These are phyloP conservation scores for Meda fulgida DNA, from an alignment of 2,797 vertebrate genomes.

Conservation along the genomic window DNA sequence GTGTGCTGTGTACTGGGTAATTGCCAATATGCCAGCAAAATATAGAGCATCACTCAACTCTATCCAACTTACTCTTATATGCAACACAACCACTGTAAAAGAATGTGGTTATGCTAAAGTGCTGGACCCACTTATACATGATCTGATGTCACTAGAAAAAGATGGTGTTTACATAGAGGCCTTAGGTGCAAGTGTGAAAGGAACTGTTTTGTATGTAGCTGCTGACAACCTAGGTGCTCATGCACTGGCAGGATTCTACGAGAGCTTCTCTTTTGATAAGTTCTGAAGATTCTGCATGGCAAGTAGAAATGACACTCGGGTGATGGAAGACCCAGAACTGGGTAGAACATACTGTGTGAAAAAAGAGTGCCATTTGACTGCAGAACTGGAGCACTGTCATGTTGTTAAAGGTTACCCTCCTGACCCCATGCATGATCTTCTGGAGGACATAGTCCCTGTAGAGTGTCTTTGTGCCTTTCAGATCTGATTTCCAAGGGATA, in stretches of 20 bases:
- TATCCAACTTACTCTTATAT: conserved; percentile 15
- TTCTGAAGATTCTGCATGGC: conserved; percentile 7
- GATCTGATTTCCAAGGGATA: neutral
- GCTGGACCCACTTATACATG: neutral
- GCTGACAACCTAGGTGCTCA: conserved; percentile 19
- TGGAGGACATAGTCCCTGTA: neutral
- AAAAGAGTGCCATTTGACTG: neutral
- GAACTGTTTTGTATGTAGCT: conserved; percentile 13
- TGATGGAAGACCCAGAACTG: neutral
- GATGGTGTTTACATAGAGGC: conserved; percentile 10
- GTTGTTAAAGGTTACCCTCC: neutral
- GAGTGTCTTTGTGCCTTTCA: neutral
- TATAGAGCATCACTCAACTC: neutral
- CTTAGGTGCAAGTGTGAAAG: conserved; percentile 20
- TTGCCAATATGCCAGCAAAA: conserved; percentile 21
- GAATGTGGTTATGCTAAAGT: conserved; percentile 19
- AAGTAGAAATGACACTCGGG: neutral
- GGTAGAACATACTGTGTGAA: conserved; percentile 6
- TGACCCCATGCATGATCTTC: neutral
- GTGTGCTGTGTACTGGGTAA: conserved; percentile 14
- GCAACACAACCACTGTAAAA: conserved; percentile 14
- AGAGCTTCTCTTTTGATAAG: neutral
- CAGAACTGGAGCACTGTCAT: neutral
- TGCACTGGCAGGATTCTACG: neutral
- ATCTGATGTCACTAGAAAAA: conserved; percentile 5